Evolutionary conservation across 2,888 invertebrate genomes (phyloP).

Genomic region (Mythimna ferrago): DNA sequence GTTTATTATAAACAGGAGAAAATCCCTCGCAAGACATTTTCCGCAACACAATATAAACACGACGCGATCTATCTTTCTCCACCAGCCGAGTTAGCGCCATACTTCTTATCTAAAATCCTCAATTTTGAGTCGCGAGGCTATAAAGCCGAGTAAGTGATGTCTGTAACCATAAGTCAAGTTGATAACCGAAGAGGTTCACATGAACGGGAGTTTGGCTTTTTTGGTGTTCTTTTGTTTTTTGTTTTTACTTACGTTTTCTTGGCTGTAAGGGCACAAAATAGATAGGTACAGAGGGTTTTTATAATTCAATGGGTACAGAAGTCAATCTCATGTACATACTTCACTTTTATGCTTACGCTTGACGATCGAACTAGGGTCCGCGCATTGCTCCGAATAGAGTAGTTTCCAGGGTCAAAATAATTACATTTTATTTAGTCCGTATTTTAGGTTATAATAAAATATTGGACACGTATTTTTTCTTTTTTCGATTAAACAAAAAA

Average conservation of each 20-base stretch:
- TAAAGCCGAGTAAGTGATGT: slow-evolving; percentile 28
- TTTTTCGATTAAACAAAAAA: no score
- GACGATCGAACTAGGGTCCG: no score
- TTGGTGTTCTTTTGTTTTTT: background rate
- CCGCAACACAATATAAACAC: slow-evolving; percentile 15
- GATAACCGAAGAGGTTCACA: slow-evolving; percentile 1
- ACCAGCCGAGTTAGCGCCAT: slow-evolving; percentile 19
- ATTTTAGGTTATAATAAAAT: no score
- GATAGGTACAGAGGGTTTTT: no score
- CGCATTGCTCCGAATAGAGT: no score
- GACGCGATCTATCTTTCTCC: slow-evolving; percentile 16
- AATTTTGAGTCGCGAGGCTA: slow-evolving; percentile 30
- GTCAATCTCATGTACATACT: no score
- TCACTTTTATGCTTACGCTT: no score
- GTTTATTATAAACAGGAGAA: background rate
- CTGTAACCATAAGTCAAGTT: slow-evolving; percentile 33
- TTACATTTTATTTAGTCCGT: no score
- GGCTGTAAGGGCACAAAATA: background rate
- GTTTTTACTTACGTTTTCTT: background rate
- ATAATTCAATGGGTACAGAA: no score
- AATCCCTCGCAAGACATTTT: background rate
- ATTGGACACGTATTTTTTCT: no score
- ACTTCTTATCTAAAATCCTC: slow-evolving; percentile 43
- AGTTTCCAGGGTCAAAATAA: no score
- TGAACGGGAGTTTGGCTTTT: background rate